Percentiles rank a stretch among this genome's conserved stretches.
Evolutionary conservation across 2,888 invertebrate genomes (phyloP).

Genomic region (Drosophila pseudotalamancana): DNA sequence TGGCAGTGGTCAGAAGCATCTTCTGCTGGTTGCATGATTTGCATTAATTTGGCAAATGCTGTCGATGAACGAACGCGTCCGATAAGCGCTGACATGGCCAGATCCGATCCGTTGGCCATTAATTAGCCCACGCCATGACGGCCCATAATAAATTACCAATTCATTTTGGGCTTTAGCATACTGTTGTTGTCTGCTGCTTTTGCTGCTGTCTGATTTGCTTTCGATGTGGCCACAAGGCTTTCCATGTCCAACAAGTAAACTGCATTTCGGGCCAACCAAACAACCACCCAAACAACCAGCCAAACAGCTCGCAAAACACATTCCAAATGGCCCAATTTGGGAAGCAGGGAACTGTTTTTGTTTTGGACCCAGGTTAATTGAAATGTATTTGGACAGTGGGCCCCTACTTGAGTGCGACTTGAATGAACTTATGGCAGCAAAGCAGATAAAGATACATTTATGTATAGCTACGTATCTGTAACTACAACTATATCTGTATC

Average conservation of each 20-base stretch:
- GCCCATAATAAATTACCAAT: slow-evolving; percentile 79
- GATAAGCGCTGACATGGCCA: slow-evolving; percentile 76
- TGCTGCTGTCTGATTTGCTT: slow-evolving; percentile 39
- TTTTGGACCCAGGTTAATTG: slow-evolving; percentile 19
- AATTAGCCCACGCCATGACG: slow-evolving; percentile 77
- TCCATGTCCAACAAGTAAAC: slow-evolving; percentile 56
- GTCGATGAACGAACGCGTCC: slow-evolving; percentile 67
- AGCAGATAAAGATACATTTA: background rate
- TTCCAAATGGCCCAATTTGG: slow-evolving; percentile 3
- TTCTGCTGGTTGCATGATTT: slow-evolving; percentile 73
- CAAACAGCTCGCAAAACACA: slow-evolving; percentile 10
- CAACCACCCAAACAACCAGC: no score
- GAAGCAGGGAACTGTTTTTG: background rate
- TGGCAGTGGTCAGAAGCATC: slow-evolving; percentile 49
- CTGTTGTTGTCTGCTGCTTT: slow-evolving; percentile 38
- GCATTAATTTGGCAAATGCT: slow-evolving; percentile 80
- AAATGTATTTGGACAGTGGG: slow-evolving; percentile 7
- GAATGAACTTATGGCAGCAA: background rate
- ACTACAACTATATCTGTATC: no score
- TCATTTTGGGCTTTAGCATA: slow-evolving; percentile 66
- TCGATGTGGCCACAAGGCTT: slow-evolving; percentile 49
- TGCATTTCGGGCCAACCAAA: slow-evolving; percentile 52
- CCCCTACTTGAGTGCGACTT: background rate
- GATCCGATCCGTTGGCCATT: slow-evolving; percentile 66
- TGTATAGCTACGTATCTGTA: background rate